Conservation (phyloP, 2,888 invertebrate species). For the Bibio marci region DNA sequence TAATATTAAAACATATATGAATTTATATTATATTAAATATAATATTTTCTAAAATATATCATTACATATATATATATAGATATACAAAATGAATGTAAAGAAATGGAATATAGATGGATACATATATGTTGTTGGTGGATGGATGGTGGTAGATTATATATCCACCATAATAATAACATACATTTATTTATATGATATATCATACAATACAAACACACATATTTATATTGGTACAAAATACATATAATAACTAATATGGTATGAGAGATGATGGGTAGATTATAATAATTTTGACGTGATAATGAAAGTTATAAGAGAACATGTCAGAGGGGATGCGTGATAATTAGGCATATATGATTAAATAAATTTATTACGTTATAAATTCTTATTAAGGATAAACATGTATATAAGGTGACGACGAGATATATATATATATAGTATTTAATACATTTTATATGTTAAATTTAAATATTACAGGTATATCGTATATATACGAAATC, state of each 20-base stretch:
- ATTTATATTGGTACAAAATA: too few species aligned
- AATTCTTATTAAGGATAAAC: constrained; percentile 10
- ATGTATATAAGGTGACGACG: constrained; percentile 3
- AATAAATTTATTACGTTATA: constrained; percentile 12
- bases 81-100: not conserved
- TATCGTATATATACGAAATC: too few species aligned
- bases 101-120: not conserved
- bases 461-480: not conserved
- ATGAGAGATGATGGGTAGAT: not conserved
- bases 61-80: not conserved
- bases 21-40: not conserved
- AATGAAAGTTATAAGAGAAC: constrained; percentile 5
- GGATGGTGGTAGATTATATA: too few species aligned
- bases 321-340: constrained; percentile 4
- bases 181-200: too few species aligned
- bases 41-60: not conserved
- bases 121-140: not conserved
- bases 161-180: too few species aligned
- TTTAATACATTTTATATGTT: not conserved
- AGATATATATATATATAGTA: not conserved
- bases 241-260: too few species aligned
- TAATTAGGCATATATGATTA: constrained; percentile 9
- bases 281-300: constrained; percentile 4
- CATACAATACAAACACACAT: too few species aligned
- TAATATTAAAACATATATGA: too few species aligned